A percentile compares a stretch with the other conserved stretches of the same genome.
These are phyloP conservation scores for Baryphthengus martii DNA, from an alignment of 2,113 vertebrate species.

Conservation along the genomic window DNA sequence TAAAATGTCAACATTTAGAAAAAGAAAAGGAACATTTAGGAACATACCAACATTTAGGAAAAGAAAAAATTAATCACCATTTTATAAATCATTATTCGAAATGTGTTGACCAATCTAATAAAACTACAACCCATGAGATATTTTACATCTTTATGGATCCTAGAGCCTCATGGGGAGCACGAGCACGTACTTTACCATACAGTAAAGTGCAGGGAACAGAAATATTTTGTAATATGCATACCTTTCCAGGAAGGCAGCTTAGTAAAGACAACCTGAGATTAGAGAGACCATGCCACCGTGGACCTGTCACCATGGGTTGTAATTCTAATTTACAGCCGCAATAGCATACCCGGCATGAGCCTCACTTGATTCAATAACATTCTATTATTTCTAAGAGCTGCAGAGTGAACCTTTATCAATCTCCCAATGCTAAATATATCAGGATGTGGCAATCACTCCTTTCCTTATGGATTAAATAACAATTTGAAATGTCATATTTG, in stretches of 20 bases:
- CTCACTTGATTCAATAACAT: conserved; percentile 35
- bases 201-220: background rate
- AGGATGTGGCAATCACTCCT: conserved; percentile 32
- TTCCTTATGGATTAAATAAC: conserved; percentile 39
- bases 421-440: conserved; percentile 25
- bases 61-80: background rate
- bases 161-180: background rate
- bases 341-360: background rate
- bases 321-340: conserved; percentile 57
- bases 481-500: conserved; percentile 36
- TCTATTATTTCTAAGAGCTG: conserved; percentile 31
- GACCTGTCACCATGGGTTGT: conserved; percentile 26
- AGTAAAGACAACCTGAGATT: background rate
- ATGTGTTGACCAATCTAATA: background rate
- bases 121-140: background rate
- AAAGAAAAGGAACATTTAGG: no score
- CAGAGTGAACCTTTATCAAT: conserved; percentile 35
- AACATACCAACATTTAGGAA: background rate
- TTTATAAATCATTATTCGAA: background rate
- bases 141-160: background rate
- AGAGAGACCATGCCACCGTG: conserved; percentile 9
- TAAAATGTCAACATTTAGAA: background rate
- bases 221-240: conserved; percentile 3
- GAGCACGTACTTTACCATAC: background rate
- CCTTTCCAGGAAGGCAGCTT: background rate